Evolutionary conservation across 2,888 invertebrate genomes (phyloP).

Genomic region (Mimumesa dahlbomi): DNA sequence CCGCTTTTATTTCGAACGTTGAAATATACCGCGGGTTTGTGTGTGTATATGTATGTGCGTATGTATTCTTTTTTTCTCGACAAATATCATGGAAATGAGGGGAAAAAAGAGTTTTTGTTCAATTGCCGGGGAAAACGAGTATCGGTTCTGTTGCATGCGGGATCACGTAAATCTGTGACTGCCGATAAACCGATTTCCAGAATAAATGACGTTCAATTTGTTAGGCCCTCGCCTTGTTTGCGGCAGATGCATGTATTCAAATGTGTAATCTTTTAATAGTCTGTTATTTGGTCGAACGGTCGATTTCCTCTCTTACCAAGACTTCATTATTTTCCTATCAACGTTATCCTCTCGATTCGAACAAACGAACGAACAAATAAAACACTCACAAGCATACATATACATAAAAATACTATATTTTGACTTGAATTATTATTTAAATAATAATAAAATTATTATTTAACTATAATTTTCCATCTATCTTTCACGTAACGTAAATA

Average conservation of each 20-base stretch:
- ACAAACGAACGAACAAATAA: no score
- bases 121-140: conserved; percentile 15
- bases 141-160: conserved; percentile 24
- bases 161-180: conserved; percentile 39
- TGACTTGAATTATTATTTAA: no score
- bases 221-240: conserved; percentile 36
- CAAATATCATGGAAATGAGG: conserved; percentile 10
- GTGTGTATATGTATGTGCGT: not conserved
- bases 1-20: conserved; percentile 12
- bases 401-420: no score
- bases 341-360: no score
- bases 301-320: no score
- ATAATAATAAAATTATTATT: no score
- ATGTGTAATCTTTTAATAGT: conserved; percentile 41
- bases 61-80: not conserved
- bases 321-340: no score
- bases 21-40: no score
- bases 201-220: conserved; percentile 51
- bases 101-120: conserved; percentile 29
- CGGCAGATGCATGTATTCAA: conserved; percentile 29
- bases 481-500: no score
- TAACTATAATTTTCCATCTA: no score
- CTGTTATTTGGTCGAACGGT: conserved; percentile 17
- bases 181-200: conserved; percentile 49
- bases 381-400: no score